Evolutionary conservation across 2,113 vertebrate species (phyloP), one percentile per base, ranked within the genome.

Genomic region (Guaruba guarouba): DNA sequence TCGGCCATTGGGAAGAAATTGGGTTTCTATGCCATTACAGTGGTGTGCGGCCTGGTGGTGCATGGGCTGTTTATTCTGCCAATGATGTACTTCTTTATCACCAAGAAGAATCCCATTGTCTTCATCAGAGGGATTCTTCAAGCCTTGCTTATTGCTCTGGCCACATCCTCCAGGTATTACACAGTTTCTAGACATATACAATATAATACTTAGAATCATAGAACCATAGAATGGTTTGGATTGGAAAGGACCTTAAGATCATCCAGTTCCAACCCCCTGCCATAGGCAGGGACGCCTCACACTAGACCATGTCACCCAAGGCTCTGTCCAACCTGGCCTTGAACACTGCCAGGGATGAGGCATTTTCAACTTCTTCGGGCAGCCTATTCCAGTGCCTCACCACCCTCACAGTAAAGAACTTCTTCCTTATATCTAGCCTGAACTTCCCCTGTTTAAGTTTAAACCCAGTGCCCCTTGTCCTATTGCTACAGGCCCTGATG

Each of bases 101-200:
- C 99, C 75, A 99, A 98, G 97, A 99, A 99, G 97, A 99, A 99
- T 92, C 99, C 99, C 59, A 98, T 99, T 5, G 98, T 99, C 96
- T 99, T 99, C 97, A 99, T 99, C 97, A 98, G 99, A n/a, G 99
- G 99, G 69, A 98, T 99, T 88, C 98, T 99, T 78, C 99, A 99
- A 97, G 99, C 99, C 89, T 97, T 99, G 95, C 99, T 99, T 79
- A 99, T 99, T 46, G 99, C 99, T 6, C 94, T 99, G 96, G 99
- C 99, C 88, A 99, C 99, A 1, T 99, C 99, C 29, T 99, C 99
- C 97, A 99, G 99, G 99, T 99, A 98, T 33, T n/a, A 25, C 0
- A 43, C 14, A 24, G 19, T 63, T 92, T 71, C 77, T 54, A 61
- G 15, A 33, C 15, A 87, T 33, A 62, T 33, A 19, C 6, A 51